Conservation (phyloP, 2,113 vertebrate genomes). For the Talpa occidentalis region DNA sequence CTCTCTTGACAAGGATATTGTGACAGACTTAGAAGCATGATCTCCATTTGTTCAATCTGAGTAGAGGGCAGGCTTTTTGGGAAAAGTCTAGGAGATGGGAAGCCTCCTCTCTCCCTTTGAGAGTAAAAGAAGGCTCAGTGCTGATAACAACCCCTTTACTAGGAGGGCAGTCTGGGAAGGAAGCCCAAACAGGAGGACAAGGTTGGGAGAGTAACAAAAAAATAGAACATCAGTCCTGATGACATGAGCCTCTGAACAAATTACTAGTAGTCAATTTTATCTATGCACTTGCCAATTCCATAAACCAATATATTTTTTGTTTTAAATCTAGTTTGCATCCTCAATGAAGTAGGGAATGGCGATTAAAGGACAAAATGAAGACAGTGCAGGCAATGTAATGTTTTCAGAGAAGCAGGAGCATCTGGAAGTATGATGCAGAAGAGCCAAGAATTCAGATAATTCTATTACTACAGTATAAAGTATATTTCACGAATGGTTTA, state of each 20-base stretch:
- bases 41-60: background rate
- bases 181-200: slow-evolving; percentile 13
- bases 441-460: background rate
- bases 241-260: slow-evolving; percentile 18
- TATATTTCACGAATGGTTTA: slow-evolving; percentile 19
- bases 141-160: background rate
- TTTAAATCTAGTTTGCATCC: background rate
- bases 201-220: background rate
- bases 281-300: background rate
- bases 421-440: background rate
- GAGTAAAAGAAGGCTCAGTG: slow-evolving; percentile 8
- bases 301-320: background rate
- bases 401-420: slow-evolving; percentile 4
- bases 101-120: background rate
- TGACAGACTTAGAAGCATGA: background rate
- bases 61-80: background rate
- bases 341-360: background rate
- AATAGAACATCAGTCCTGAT: background rate
- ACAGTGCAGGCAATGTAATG: background rate
- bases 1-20: background rate
- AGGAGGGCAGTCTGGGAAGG: background rate
- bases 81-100: background rate
- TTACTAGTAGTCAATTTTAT: background rate
- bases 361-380: slow-evolving; percentile 8
- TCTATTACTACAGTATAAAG: background rate